Base-by-base conservation (phyloP, 1,140 invertebrate species). In the Neotoxoptera formosana region DNA sequence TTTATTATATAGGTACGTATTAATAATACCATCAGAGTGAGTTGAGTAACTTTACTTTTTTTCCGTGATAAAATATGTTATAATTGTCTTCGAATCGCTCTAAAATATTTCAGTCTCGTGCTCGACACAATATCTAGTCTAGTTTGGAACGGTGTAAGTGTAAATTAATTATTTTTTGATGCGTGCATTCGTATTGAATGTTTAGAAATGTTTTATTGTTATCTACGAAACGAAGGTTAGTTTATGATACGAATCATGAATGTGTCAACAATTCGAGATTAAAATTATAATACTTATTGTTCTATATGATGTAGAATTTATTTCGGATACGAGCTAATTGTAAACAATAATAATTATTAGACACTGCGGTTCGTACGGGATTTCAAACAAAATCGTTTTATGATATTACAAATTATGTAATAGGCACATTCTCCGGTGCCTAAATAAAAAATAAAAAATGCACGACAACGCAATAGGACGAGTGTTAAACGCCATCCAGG, bases 191-290 rank as follows among this genome's bases (percentile, higher is more conserved):
- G 14, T 76, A 76, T 76, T 76, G 60, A 76, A 76, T 76, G 30
- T 76, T 76, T n/a, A n/a, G 60, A 76, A 76, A 76, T 76, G 30
- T 76, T 17, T 76, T 76, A 76, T n/a, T 76, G 60, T 76, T 76
- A 76, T 76, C 60, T 76, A n/a, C 4, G 17, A 76, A 76, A 76
- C 6, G 30, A 76, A 76, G 60, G 60, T 76, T 76, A 76, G 14
- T n/a, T 67, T 67, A 67, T 67, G 60, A 76, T 76, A 76, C 7
- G 0, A 67, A 67, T 30, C 25, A 67, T n/a, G 30, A 76, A 76
- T 76, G 30, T 76, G 60, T 76, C 30, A 76, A 76, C 60, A 76
- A 76, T 76, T 76, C 17, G 60, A 76, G 60, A 76, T 76, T 76
- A 76, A 76, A 76, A n/a, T 1, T 76, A 76, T n/a, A n/a, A 53